phyloP scores from a whole-genome alignment of 2,888 invertebrate species.

The Lampropteryx suffumata region DNA sequence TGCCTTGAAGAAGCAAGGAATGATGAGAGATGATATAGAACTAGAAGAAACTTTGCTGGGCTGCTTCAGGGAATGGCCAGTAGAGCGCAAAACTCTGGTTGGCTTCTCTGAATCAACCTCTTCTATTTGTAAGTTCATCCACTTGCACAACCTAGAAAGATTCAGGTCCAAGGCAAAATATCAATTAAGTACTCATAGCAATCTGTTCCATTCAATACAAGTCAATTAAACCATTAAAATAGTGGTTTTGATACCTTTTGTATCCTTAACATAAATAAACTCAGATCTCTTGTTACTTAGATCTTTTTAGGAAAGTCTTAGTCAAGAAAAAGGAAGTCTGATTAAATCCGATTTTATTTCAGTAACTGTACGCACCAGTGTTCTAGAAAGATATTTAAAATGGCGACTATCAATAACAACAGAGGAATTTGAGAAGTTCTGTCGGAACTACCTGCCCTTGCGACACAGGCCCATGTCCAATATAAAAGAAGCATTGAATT shows the following conservation, averaged over 20 bases:
- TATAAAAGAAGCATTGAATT: conserved; percentile 79
- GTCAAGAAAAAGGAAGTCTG: too few species aligned
- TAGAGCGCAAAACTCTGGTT: conserved; percentile 40
- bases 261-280: too few species aligned
- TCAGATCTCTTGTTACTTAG: too few species aligned
- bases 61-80: conserved; percentile 64
- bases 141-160: not conserved
- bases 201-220: too few species aligned
- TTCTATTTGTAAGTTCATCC: conserved; percentile 63
- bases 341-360: conserved; percentile 35
- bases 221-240: too few species aligned
- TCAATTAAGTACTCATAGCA: too few species aligned
- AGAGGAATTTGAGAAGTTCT: conserved; percentile 64
- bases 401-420: conserved; percentile 61
- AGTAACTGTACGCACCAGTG: conserved; percentile 68
- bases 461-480: conserved; percentile 70
- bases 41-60: conserved; percentile 58
- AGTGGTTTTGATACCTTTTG: too few species aligned
- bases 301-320: too few species aligned
- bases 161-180: too few species aligned
- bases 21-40: conserved; percentile 50
- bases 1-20: conserved; percentile 59
- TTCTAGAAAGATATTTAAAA: conserved; percentile 63
- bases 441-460: conserved; percentile 63
- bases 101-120: conserved; percentile 54